phyloP scores from a whole-genome alignment of 2,888 invertebrate species.

The Pterostichus madidus region DNA sequence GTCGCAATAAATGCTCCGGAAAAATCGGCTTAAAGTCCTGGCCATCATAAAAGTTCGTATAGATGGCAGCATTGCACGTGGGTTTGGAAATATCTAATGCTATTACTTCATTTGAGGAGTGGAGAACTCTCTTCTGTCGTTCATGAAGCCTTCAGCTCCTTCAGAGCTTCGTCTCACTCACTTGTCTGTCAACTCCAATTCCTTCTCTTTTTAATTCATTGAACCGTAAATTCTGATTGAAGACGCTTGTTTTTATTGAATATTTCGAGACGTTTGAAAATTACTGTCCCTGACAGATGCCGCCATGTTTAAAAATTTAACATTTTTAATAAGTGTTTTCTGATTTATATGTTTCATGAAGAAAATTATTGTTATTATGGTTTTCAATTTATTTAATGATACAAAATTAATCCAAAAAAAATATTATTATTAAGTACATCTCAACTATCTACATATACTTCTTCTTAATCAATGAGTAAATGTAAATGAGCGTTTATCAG shows the following conservation, averaged over 20 bases:
- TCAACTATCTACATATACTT: not conserved
- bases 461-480: too few relatives aligned
- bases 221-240: constrained; percentile 21
- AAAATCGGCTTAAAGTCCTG: not conserved
- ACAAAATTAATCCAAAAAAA: too few relatives aligned
- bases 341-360: constrained; percentile 1
- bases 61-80: constrained; percentile 36
- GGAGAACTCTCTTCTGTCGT: constrained; percentile 2
- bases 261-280: constrained; percentile 32
- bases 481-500: too few relatives aligned
- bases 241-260: constrained; percentile 53
- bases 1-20: not conserved
- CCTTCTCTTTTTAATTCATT: constrained; percentile 32
- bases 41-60: not conserved
- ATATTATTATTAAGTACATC: too few relatives aligned
- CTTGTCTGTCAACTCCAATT: not conserved
- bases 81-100: constrained; percentile 27
- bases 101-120: constrained; percentile 59
- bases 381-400: too few relatives aligned
- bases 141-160: constrained; percentile 10
- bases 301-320: constrained; percentile 21
- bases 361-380: not conserved
- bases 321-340: constrained; percentile 9
- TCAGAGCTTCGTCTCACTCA: not conserved
- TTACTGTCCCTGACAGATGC: constrained; percentile 34